These are phyloP conservation scores for Atrina japonica DNA, from an alignment of 2,888 invertebrate genomes.

Conservation along the genomic window DNA sequence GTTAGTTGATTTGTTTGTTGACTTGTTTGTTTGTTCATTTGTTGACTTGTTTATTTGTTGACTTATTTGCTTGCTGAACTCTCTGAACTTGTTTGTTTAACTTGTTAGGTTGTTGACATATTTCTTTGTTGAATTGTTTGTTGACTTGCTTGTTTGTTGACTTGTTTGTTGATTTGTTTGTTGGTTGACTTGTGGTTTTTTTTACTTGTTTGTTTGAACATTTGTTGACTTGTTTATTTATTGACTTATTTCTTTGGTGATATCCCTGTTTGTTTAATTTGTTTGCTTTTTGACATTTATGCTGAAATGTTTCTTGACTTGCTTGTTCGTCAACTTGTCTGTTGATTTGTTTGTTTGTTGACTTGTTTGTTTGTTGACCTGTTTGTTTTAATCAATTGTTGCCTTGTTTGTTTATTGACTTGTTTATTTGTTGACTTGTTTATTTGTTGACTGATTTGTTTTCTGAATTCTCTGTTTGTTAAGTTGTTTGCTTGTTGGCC, in stretches of 20 bases:
- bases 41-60: not conserved
- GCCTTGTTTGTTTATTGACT: not conserved
- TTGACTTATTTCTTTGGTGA: constrained; percentile 15
- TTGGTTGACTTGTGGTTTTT: constrained; percentile 29
- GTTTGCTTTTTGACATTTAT: constrained; percentile 13
- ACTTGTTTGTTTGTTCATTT: not conserved
- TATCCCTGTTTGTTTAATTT: constrained; percentile 16
- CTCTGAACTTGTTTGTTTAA: too few species aligned
- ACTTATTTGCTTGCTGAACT: too few species aligned
- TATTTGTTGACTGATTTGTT: not conserved
- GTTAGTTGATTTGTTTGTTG: not conserved
- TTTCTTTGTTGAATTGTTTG: too few species aligned
- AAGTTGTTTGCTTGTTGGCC: too few species aligned
- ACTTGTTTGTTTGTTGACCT: constrained; percentile 7
- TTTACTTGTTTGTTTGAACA: constrained; percentile 30
- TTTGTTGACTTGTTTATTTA: too few species aligned
- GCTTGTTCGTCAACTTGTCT: constrained; percentile 17
- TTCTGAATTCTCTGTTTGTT: too few species aligned
- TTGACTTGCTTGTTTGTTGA: too few species aligned
- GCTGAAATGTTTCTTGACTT: constrained; percentile 14
- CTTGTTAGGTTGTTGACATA: too few species aligned
- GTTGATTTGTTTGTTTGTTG: constrained; percentile 6
- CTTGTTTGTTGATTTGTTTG: too few species aligned
- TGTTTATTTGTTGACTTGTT: not conserved
- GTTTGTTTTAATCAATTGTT: not conserved